Percentiles rank a stretch among this genome's conserved stretches.
Evolutionary conservation across 2,797 vertebrate species (phyloP).

Genomic region (Eulemur albifrons): DNA sequence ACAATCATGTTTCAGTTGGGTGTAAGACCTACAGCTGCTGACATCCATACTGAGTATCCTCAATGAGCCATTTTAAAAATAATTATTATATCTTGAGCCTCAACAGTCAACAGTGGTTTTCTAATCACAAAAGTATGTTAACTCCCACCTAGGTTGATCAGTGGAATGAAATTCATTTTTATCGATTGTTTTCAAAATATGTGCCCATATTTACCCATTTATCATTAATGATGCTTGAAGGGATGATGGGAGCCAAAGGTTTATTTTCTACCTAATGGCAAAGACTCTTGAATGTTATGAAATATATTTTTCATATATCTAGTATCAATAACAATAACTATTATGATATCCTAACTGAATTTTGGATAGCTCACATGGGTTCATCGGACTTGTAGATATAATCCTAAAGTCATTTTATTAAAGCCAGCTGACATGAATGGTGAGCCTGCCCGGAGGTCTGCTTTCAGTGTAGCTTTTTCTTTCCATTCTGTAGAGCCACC

Average conservation of each 20-base stretch:
- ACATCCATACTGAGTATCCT: neutral
- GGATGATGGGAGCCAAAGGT: neutral
- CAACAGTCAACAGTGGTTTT: neutral
- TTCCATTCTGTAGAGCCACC: neutral
- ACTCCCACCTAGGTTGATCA: neutral
- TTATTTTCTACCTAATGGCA: neutral
- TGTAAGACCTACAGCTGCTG: neutral
- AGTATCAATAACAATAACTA: neutral
- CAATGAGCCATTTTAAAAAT: slow-evolving; percentile 14
- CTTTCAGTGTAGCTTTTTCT: neutral
- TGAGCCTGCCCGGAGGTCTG: neutral
- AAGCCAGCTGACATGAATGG: neutral
- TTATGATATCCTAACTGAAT: slow-evolving; percentile 9
- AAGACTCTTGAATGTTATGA: neutral
- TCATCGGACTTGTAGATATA: neutral
- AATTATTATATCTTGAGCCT: slow-evolving; percentile 28
- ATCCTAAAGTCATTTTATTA: neutral
- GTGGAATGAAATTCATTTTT: neutral
- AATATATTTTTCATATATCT: neutral
- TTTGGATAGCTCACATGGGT: neutral
- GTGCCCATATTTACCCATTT: neutral
- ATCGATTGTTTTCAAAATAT: slow-evolving; percentile 8
- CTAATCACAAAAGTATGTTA: neutral
- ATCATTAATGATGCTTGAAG: neutral
- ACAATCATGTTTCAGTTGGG: neutral